Evolutionary conservation across 2,797 vertebrate species (phyloP).

Genomic region (Anas bernieri): DNA sequence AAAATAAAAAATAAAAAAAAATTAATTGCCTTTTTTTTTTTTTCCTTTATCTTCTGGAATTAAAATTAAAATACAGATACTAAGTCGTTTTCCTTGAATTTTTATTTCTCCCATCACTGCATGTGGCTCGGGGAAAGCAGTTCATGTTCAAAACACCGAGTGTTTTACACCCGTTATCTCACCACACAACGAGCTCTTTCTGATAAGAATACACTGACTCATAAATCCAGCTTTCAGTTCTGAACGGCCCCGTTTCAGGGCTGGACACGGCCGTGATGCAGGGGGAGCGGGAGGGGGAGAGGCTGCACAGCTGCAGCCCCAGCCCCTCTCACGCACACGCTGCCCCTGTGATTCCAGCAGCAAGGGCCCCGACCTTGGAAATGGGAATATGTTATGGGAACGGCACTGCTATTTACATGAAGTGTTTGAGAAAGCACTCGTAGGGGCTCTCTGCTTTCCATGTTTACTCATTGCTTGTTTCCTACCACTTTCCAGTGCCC

Average conservation of each 20-base stretch:
- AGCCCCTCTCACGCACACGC: neutral
- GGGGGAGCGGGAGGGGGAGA: neutral
- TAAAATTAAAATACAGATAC: neutral
- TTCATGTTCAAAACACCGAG: neutral
- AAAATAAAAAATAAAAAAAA: too few species aligned
- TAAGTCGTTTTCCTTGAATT: neutral
- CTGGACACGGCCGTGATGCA: accelerated
- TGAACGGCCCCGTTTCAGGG: neutral
- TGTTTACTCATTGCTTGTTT: neutral
- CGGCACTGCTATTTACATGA: neutral
- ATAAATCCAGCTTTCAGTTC: neutral
- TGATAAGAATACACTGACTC: neutral
- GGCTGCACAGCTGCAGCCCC: neutral
- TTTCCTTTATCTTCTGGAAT: neutral
- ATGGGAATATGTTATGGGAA: neutral
- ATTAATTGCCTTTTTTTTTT: neutral
- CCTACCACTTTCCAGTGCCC: neutral
- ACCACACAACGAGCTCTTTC: neutral
- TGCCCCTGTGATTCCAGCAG: neutral
- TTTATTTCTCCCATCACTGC: neutral
- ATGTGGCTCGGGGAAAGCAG: neutral
- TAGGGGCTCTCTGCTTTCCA: neutral
- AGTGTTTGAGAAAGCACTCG: neutral
- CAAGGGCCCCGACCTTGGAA: neutral
- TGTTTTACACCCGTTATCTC: neutral